Base-by-base conservation (phyloP, 2,888 invertebrate genomes). In the Stegophylla sp. region DNA sequence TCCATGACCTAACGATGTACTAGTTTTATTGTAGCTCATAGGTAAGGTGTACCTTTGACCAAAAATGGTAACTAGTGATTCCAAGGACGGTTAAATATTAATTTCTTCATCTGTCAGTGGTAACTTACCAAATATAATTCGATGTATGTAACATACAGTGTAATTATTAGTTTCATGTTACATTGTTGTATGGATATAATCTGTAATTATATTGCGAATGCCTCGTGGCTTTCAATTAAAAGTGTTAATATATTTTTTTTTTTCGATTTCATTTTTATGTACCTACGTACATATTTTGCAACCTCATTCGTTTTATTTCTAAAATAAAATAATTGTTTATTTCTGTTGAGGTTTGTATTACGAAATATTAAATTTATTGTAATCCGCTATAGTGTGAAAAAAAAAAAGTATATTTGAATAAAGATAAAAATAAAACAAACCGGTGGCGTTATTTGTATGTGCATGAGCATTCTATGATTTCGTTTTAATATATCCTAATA, bases 51-150 rank as follows among this genome's bases (percentile, higher is more conserved):
- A 74, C 48, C 45, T 61, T 48, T 56, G n/a, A n/a, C 74, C 48
- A 63, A 74, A 74, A 74, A 74, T 74, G 74, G 74, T 63, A 48
- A n/a, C 17, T 34, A 34, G 63, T 74, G 45, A 63, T 20, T 34
- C 20, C 74, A 74, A 74, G 74, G 74, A 74, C 63, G 28, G 28
- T n/a, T 15, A n/a, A n/a, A n/a, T n/a, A 71, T 53, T 20, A 13
- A 48, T 63, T 63, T 73, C 48, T 63, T 63, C 74, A 63, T 61
- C 48, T 17, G 26, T 45, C 26, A 45, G 69, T 28, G 45, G 45
- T 45, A 34, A 48, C 48, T 48, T 34, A 51, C 28, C 15, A 48
- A 48, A 20, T 34, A 20, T 48, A 34, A 48, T 63, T 61, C 9
- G 48, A 17, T 0, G 28, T 51, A 9, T 48, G 34, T 20, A 34